Evolutionary conservation across 2,888 invertebrate species (phyloP).

Genomic region (Scotopteryx bipunctaria): DNA sequence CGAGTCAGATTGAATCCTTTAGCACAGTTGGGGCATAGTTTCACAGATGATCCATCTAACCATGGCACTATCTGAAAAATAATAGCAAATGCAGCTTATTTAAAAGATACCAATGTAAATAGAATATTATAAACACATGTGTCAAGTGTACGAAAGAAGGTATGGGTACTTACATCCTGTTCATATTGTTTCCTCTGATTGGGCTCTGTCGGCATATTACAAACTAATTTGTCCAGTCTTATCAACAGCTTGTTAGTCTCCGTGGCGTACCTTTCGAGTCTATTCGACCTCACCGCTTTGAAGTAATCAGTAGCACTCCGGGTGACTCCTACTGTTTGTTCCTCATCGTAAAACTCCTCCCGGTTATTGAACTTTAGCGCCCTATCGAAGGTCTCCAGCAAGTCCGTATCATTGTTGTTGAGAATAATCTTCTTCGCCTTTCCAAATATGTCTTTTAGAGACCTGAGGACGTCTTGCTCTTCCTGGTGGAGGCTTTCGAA

Average conservation of each 20-base stretch:
- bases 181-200: slow-evolving; percentile 89
- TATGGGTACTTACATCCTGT: slow-evolving; percentile 78
- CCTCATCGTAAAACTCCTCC: slow-evolving; percentile 68
- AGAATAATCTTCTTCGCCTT: slow-evolving; percentile 90
- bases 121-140: too few species aligned
- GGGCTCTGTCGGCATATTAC: slow-evolving; percentile 89
- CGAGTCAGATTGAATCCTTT: slow-evolving; percentile 93
- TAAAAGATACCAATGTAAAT: too few species aligned
- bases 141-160: too few species aligned
- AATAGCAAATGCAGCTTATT: background rate
- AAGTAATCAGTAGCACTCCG: slow-evolving; percentile 89
- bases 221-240: slow-evolving; percentile 94
- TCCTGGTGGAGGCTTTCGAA: slow-evolving; percentile 95
- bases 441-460: slow-evolving; percentile 92
- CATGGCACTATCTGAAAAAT: slow-evolving; percentile 89
- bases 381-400: slow-evolving; percentile 83
- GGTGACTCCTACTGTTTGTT: slow-evolving; percentile 85
- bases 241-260: slow-evolving; percentile 98
- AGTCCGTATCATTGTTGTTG: slow-evolving; percentile 80
- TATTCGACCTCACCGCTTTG: slow-evolving; percentile 84
- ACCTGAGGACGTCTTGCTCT: slow-evolving; percentile 91
- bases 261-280: slow-evolving; percentile 93
- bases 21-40: slow-evolving; percentile 95
- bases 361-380: slow-evolving; percentile 73
- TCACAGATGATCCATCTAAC: slow-evolving; percentile 95